Percentiles rank a stretch among this genome's conserved stretches.
Evolutionary conservation across 2,888 invertebrate species (phyloP).

Genomic region (Brenthis ino): DNA sequence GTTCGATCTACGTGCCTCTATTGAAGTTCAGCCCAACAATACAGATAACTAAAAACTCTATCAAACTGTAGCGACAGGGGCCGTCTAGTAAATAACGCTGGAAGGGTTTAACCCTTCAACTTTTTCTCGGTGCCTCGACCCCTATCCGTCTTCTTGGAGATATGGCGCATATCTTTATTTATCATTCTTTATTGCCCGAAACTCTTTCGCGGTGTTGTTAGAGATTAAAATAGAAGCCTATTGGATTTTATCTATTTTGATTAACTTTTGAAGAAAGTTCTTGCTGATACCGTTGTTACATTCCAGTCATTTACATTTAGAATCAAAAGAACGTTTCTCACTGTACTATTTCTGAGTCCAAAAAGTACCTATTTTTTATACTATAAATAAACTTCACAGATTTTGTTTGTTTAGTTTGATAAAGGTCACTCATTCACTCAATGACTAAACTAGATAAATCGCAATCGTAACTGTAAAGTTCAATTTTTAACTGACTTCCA

Average conservation of each 20-base stretch:
- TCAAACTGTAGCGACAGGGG: conserved; percentile 59
- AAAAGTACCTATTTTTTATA: too few species aligned
- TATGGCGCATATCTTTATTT: conserved; percentile 77
- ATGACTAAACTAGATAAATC: too few species aligned
- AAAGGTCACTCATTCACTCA: too few species aligned
- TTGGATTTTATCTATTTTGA: conserved; percentile 38
- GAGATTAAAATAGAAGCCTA: conserved; percentile 38
- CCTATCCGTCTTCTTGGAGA: conserved; percentile 72
- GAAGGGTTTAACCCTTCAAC: conserved; percentile 75
- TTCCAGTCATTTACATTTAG: not conserved
- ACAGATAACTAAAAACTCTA: conserved; percentile 61
- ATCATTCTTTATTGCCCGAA: conserved; percentile 68
- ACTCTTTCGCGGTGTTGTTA: conserved; percentile 69
- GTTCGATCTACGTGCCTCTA: conserved; percentile 18
- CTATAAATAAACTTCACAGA: too few species aligned
- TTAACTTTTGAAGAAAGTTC: conserved; percentile 20
- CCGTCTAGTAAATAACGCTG: conserved; percentile 63
- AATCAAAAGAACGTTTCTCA: not conserved
- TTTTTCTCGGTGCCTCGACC: conserved; percentile 65
- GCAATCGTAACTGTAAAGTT: too few species aligned
- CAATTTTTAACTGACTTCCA: too few species aligned
- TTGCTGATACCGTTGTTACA: not conserved
- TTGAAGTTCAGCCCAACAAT: conserved; percentile 33
- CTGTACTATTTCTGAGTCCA: too few species aligned
- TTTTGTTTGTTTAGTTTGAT: too few species aligned